These are phyloP conservation scores for Drosophila willistoni DNA, from an alignment of 1,140 invertebrate species.

Conservation along the genomic window DNA sequence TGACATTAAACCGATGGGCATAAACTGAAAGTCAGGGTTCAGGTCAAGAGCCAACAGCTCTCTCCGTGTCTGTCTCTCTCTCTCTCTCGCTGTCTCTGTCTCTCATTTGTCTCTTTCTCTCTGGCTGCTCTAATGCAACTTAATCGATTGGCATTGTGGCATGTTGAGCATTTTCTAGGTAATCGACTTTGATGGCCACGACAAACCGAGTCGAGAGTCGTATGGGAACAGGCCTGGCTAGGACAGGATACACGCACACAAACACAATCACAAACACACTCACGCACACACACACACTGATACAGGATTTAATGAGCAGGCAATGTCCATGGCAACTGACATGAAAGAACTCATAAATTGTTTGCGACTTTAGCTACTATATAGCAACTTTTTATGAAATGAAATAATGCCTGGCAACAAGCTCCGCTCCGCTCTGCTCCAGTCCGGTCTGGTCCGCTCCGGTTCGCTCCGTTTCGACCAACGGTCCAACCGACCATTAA, in stretches of 20 bases:
- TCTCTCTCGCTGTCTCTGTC: neutral
- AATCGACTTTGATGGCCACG: slow-evolving; percentile 72
- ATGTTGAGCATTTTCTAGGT: slow-evolving; percentile 72
- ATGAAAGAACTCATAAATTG: slow-evolving; percentile 66
- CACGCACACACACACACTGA: neutral
- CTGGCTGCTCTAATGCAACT: slow-evolving; percentile 48
- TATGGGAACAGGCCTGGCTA: slow-evolving; percentile 32
- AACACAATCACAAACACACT: neutral
- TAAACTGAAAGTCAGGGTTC: slow-evolving; percentile 29
- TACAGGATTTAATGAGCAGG: slow-evolving; percentile 46
- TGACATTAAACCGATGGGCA: slow-evolving; percentile 70
- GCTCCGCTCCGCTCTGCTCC: too few species aligned
- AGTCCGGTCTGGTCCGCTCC: too few species aligned
- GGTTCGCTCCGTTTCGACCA: neutral
- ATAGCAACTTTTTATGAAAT: slow-evolving; percentile 61
- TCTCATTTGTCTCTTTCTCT: neutral
- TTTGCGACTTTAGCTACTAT: slow-evolving; percentile 32
- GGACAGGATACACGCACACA: slow-evolving; percentile 10
- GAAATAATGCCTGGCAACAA: neutral
- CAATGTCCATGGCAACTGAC: slow-evolving; percentile 39
- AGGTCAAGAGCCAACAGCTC: slow-evolving; percentile 6
- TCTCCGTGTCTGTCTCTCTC: neutral
- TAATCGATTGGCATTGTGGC: slow-evolving; percentile 71
- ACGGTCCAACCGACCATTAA: slow-evolving; percentile 27
- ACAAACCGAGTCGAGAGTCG: slow-evolving; percentile 28